A percentile compares a stretch with the other conserved stretches of the same genome.
Evolutionary conservation across 2,113 vertebrate species (phyloP).

Genomic region (Pongo pygmaeus): DNA sequence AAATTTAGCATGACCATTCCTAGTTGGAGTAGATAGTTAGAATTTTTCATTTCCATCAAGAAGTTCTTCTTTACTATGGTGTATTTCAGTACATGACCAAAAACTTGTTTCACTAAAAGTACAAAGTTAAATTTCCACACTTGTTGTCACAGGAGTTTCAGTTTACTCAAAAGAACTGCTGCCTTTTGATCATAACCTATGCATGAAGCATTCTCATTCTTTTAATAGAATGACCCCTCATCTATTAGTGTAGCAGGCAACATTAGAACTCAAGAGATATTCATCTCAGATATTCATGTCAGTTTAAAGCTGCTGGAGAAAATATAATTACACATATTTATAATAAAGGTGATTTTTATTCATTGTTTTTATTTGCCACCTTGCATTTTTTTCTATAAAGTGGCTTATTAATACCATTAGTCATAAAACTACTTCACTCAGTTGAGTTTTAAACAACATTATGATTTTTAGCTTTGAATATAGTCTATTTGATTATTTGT

Average conservation of each 20-base stretch:
- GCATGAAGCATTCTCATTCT: neutral
- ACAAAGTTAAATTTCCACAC: slow-evolving; percentile 19
- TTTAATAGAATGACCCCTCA: neutral
- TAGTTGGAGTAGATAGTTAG: neutral
- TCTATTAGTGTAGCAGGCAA: neutral
- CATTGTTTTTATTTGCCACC: neutral
- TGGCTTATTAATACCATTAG: neutral
- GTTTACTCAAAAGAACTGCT: neutral
- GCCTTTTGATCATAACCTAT: neutral
- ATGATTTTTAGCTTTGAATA: slow-evolving; percentile 18
- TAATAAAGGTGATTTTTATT: neutral
- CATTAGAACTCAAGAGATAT: neutral
- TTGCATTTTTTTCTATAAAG: neutral
- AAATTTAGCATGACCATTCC: neutral
- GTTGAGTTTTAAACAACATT: slow-evolving; percentile 3
- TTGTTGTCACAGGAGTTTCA: neutral
- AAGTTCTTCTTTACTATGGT: neutral
- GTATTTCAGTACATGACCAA: neutral
- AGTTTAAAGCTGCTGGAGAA: neutral
- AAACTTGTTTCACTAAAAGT: neutral
- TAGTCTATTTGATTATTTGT: neutral
- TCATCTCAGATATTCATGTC: neutral
- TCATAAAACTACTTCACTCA: neutral
- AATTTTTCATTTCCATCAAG: neutral
- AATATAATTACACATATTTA: neutral